Evolutionary conservation across 2,888 invertebrate genomes (phyloP).

Genomic region (Polietes domitor): DNA sequence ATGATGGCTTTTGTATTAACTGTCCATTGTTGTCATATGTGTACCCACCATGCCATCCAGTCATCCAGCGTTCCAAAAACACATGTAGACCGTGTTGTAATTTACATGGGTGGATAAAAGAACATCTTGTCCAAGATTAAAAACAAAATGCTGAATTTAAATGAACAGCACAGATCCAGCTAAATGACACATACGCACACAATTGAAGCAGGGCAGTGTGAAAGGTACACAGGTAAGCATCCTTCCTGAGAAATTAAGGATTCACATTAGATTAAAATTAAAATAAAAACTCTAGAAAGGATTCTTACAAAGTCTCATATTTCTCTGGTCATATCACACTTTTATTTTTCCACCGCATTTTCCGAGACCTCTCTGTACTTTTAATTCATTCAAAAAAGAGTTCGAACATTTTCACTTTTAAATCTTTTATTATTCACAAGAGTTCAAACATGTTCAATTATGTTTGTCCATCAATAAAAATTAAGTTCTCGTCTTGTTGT

Average conservation of each 20-base stretch:
- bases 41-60: neutral
- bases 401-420: neutral
- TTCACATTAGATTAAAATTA: too few relatives aligned
- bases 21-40: constrained; percentile 35
- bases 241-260: neutral
- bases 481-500: constrained; percentile 17
- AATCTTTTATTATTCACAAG: neutral
- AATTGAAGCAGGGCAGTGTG: neutral
- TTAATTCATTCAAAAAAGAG: neutral
- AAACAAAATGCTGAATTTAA: constrained; percentile 21
- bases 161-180: neutral
- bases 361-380: neutral
- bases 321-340: too few relatives aligned
- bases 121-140: constrained; percentile 31
- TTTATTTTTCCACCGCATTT: neutral
- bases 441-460: constrained; percentile 32
- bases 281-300: too few relatives aligned
- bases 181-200: neutral
- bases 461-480: constrained; percentile 37
- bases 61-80: neutral
- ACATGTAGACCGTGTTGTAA: constrained; percentile 22
- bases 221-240: constrained; percentile 1
- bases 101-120: constrained; percentile 14
- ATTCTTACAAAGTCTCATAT: too few relatives aligned
- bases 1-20: constrained; percentile 30